Evolutionary conservation across 2,888 invertebrate genomes (phyloP), one percentile per base, ranked within the genome.

Genomic region (Microctonus brassicae): DNA sequence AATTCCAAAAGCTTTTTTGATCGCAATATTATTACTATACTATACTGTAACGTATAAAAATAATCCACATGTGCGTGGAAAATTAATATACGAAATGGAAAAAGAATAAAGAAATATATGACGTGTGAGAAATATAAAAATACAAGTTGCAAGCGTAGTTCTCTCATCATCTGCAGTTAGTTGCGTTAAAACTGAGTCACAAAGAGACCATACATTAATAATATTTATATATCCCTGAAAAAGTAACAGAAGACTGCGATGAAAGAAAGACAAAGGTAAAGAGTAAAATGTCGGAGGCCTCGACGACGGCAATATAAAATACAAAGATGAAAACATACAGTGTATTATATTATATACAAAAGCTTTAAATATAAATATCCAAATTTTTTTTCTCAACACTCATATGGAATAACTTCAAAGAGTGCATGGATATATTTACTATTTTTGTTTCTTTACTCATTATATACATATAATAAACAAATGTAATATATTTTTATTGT

Each of bases 161-260:
- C 58, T 58, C 33, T n/a, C 20, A 47, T n/a, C 47, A 26, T n/a
- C 63, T 42, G 4, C 4, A n/a, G n/a, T n/a, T n/a, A 47, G 63
- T 63, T 63, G 63, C 29, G 26, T 47, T 47, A 4, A n/a, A 26
- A 63, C 42, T 63, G 47, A 63, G 63, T 63, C 63, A 63, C 63
- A 63, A 63, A 63, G 63, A 63, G 47, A 52, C 47, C 52, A 63
- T 52, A 63, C 63, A 63, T 63, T 63, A 63, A 52, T 52, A 24
- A 63, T n/a, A n/a, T n/a, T n/a, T 63, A 63, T 24, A 63, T 63
- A 63, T 63, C 17, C 63, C 29, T 63, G n/a, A 47, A 7, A 17
- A 7, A 47, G 17, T 47, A n/a, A n/a, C n/a, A n/a, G n/a, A n/a
- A n/a, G 47, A 17, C 17, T 47, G 47, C 47, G 17, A 1, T 47